Percentiles rank a stretch among this genome's conserved stretches.
Evolutionary conservation across 1,140 invertebrate species (phyloP).

Genomic region (Pinna nobilis): DNA sequence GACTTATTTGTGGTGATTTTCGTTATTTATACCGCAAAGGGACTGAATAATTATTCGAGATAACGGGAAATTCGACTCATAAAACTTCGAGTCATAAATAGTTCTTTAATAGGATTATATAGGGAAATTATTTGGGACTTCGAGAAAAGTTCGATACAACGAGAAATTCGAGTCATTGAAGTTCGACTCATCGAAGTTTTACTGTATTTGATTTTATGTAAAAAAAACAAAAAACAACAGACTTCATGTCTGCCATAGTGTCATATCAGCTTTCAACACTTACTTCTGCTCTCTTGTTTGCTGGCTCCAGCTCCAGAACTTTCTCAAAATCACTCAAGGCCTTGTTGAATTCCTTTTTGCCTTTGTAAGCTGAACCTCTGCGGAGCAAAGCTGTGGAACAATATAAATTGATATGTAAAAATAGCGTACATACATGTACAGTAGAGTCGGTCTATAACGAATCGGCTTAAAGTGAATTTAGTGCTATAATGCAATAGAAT

Average conservation of each 20-base stretch:
- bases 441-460: neutral
- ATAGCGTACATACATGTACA: neutral
- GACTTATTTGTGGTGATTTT: too few species aligned
- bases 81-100: too few species aligned
- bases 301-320: conserved; percentile 62
- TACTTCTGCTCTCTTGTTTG: conserved; percentile 70
- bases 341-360: conserved; percentile 54
- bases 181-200: too few species aligned
- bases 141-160: too few species aligned
- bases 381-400: conserved; percentile 61
- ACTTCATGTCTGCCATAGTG: neutral
- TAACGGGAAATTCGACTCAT: too few species aligned
- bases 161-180: too few species aligned
- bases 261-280: neutral
- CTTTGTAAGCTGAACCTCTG: conserved; percentile 66
- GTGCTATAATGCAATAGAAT: too few species aligned
- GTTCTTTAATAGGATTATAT: too few species aligned
- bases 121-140: too few species aligned
- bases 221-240: neutral
- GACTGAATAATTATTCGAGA: too few species aligned
- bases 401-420: neutral
- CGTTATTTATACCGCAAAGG: too few species aligned
- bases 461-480: too few species aligned
- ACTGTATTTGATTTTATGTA: neutral
- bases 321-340: conserved; percentile 59